Evolutionary conservation across 1,140 invertebrate genomes (phyloP), one percentile per base, ranked within the genome.

Genomic region (Lepeophtheirus salmonis): DNA sequence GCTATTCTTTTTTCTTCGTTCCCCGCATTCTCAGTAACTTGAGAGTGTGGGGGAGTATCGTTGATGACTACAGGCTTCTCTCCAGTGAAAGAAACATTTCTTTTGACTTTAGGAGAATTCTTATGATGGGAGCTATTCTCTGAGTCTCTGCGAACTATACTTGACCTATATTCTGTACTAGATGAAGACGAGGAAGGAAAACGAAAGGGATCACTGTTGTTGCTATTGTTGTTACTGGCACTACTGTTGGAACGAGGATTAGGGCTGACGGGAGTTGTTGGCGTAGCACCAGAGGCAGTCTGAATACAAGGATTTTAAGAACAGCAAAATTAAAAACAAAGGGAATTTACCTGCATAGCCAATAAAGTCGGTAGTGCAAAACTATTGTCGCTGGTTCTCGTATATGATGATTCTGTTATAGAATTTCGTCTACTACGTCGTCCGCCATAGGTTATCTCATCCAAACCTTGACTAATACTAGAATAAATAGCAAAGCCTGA

Each of bases 361-460:
- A 54, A 23, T 20, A 54, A 20, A 20, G 52, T 54, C 2, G 52
- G 52, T 6, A 41, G 30, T 41, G 30, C 30, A 55, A 22, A 23
- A 20, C 53, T 55, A n/a, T n/a, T n/a, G 24, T 22, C 53, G 14
- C 22, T 25, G 21, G 22, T 10, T 12, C 53, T 55, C 12, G 53
- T 14, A 25, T 17, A 55, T 12, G 53, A 55, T 21, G 22, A 55
- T 25, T 22, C 53, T 12, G 53, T 18, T 4, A 55, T 22, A 25
- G 53, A 55, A 18, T 22, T 22, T 6, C 53, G 20, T 25, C 53
- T 55, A 16, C 41, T 50, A 14, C 16, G 14, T 25, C 59, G 17
- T 24, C 59, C 59, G 10, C 59, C 59, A 53, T 61, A 61, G 1
- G 59, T 54, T 52, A 61, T 61, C 18, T 61, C 48, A 26, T 61